Evolutionary conservation across 2,797 vertebrate genomes (phyloP).

Genomic region (Sebastes alutus): DNA sequence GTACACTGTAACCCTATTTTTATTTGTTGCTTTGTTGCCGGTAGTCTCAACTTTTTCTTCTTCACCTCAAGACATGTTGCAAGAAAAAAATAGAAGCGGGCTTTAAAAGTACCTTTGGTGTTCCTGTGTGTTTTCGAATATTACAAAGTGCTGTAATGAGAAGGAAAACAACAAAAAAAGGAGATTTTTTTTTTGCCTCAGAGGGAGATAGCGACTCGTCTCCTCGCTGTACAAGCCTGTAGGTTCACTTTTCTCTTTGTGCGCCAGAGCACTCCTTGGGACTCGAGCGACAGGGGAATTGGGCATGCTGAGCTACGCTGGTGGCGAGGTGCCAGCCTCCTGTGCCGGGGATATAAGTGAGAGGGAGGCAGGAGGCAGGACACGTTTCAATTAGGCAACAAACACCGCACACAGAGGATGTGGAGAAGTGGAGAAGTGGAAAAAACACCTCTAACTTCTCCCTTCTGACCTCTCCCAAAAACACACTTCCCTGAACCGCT

Average conservation of each 20-base stretch:
- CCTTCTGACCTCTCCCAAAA: conserved; percentile 69
- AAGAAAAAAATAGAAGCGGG: conserved; percentile 64
- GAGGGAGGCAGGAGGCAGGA: conserved; percentile 75
- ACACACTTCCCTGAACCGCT: conserved; percentile 47
- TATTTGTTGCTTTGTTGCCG: conserved; percentile 83
- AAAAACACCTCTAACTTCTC: conserved; percentile 55
- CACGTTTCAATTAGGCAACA: conserved; percentile 82
- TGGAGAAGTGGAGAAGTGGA: not conserved
- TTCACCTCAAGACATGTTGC: conserved; percentile 80
- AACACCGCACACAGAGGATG: conserved; percentile 47
- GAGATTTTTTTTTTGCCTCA: conserved; percentile 72
- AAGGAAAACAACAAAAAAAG: conserved; percentile 84
- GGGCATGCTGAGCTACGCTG: conserved; percentile 78
- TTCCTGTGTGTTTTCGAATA: conserved; percentile 85
- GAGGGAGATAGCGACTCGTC: conserved; percentile 80
- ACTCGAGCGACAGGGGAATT: conserved; percentile 81
- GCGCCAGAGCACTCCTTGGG: conserved; percentile 79
- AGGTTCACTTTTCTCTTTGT: conserved; percentile 84
- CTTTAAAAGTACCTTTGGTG: conserved; percentile 84
- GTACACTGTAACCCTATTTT: conserved; percentile 68
- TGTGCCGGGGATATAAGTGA: conserved; percentile 73
- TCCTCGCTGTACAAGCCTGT: conserved; percentile 78
- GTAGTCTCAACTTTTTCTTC: conserved; percentile 71
- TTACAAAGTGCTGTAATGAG: conserved; percentile 87
- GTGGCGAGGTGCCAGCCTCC: conserved; percentile 80